phyloP scores from a whole-genome alignment of 2,113 vertebrate species.

The Progne subis region DNA sequence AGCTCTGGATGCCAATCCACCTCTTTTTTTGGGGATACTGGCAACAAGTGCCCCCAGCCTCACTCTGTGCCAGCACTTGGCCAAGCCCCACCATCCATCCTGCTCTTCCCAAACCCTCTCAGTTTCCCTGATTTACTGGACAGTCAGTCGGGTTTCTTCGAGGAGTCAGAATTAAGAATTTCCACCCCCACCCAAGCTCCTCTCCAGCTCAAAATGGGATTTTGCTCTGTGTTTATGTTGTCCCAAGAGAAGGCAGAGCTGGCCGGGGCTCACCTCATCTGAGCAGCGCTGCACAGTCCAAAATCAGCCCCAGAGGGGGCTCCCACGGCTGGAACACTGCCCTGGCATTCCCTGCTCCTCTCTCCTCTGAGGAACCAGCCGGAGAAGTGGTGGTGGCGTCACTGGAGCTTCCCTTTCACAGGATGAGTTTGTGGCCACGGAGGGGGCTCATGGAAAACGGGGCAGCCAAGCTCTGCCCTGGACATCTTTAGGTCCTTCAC shows the following conservation, averaged over 20 bases:
- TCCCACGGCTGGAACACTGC: not conserved
- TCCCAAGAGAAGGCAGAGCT: not conserved
- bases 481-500: not conserved
- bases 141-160: not conserved
- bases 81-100: not conserved
- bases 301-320: accelerated
- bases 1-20: not conserved
- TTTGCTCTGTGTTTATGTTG: not conserved
- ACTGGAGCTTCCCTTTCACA: not conserved
- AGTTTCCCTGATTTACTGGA: not conserved
- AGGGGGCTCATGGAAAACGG: accelerated
- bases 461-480: not conserved
- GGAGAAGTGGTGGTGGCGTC: not conserved
- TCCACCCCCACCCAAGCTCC: not conserved
- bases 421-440: not conserved
- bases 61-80: not conserved
- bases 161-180: accelerated
- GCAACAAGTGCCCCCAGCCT: not conserved
- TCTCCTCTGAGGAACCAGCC: accelerated
- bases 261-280: accelerated
- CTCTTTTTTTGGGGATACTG: not conserved
- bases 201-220: not conserved
- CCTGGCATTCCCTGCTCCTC: not conserved
- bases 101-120: not conserved
- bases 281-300: not conserved